Conservation (phyloP, 53 echinoderm and acorn worm genomes). For the Actinopyga echinites region DNA sequence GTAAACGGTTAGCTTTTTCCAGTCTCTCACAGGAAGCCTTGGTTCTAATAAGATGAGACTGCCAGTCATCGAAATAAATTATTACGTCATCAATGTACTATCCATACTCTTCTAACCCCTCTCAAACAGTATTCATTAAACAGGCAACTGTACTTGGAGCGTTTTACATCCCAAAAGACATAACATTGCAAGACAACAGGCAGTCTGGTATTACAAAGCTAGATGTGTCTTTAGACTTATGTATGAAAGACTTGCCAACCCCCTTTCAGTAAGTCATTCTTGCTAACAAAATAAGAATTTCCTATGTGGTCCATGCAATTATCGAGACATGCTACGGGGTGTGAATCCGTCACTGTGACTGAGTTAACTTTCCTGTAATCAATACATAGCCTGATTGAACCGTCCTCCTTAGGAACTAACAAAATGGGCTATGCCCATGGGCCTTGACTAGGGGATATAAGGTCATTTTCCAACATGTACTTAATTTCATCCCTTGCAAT, state of each 20-base stretch:
- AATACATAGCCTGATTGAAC: background rate
- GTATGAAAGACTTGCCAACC: background rate
- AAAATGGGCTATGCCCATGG: background rate
- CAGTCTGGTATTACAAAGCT: background rate
- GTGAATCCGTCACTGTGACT: background rate
- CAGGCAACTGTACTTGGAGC: background rate
- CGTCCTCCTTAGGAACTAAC: background rate
- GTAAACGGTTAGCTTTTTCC: constrained; percentile 11
- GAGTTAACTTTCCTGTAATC: background rate
- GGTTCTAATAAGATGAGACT: background rate
- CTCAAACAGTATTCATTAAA: background rate
- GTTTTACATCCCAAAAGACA: constrained; percentile 18
- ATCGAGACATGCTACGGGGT: background rate
- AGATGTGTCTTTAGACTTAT: background rate
- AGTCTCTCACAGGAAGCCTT: too few species aligned
- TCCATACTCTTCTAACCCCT: background rate
- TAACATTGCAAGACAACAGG: too few species aligned
- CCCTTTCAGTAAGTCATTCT: constrained; percentile 30
- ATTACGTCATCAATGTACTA: constrained; percentile 9
- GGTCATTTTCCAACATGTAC: background rate
- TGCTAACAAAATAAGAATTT: constrained; percentile 17
- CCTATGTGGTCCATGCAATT: constrained; percentile 2
- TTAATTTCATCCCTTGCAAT: background rate
- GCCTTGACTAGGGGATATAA: background rate
- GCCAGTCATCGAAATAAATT: background rate